Evolutionary conservation across 2,797 vertebrate species (phyloP).

Genomic region (Trematomus bernacchii): DNA sequence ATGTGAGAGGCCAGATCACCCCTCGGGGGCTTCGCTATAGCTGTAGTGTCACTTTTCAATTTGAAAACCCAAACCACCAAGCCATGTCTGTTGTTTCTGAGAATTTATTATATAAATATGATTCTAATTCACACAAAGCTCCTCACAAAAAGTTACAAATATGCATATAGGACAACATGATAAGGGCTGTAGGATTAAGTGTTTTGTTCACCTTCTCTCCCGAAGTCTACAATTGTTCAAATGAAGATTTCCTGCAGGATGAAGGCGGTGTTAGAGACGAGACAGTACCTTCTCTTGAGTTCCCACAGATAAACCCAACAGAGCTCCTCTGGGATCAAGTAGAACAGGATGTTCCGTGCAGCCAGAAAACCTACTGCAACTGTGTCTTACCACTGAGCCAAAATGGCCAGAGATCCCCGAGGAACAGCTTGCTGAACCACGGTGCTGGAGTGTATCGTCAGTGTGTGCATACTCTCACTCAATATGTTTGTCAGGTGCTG

Average conservation of each 20-base stretch:
- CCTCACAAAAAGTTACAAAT: slow-evolving; percentile 9
- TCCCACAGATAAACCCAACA: slow-evolving; percentile 38
- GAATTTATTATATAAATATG: slow-evolving; percentile 30
- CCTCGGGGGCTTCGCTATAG: slow-evolving; percentile 43
- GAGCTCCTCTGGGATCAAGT: slow-evolving; percentile 52
- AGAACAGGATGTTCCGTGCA: slow-evolving; percentile 52
- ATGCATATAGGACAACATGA: background rate
- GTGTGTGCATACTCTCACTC: slow-evolving; percentile 19
- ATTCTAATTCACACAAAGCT: slow-evolving; percentile 26
- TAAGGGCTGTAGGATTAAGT: background rate
- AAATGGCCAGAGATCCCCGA: slow-evolving; percentile 49
- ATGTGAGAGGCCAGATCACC: slow-evolving; percentile 54
- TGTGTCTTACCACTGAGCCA: slow-evolving; percentile 39
- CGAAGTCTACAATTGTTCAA: slow-evolving; percentile 10
- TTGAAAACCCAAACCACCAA: slow-evolving; percentile 48
- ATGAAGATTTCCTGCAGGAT: slow-evolving; percentile 45
- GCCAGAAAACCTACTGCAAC: slow-evolving; percentile 39
- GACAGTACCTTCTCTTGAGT: slow-evolving; percentile 33
- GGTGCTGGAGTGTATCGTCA: background rate
- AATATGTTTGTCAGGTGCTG: slow-evolving; percentile 11
- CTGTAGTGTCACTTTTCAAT: slow-evolving; percentile 59
- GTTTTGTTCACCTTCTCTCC: slow-evolving; percentile 14
- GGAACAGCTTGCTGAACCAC: slow-evolving; percentile 26
- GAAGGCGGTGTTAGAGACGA: slow-evolving; percentile 43
- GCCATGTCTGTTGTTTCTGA: slow-evolving; percentile 23